Base-by-base conservation (phyloP, 2,797 vertebrate species). In the Propithecus perrieri region DNA sequence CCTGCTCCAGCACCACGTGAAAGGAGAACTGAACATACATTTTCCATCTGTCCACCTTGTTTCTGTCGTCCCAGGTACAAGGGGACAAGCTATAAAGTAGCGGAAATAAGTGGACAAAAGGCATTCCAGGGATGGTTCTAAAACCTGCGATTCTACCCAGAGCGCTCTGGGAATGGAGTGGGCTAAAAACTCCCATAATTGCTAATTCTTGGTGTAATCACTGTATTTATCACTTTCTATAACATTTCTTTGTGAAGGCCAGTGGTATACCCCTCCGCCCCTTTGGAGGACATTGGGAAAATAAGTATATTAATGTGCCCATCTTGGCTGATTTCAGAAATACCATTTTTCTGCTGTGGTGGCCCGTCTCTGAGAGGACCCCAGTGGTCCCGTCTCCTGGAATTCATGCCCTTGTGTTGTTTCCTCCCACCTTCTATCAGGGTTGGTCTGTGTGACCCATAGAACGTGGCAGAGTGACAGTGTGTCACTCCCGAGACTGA, bases 1-100 rank as follows among this genome's bases (percentile, higher is more conserved):
- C 30, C 14, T 22, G 35, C 5, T 22, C n/a, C 50, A 48, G 18
- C 17, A 15, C 41, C 13, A 4, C 0, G 0, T 10, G 10, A n/a
- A 74, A 65, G 1, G 17, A 57, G 74, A 75, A 38, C 22, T 15
- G 43, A 18, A 80, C 65, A 0, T 24, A 4, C 4, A 3, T 4
- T 35, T 91, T 38, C 53, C 35, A 5, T 63, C 38, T 13, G 65
- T 28, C 4, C 59, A 30, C 15, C 78, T 4, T 11, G 0, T 50
- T 38, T 35, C 57, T 57, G 20, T 17, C 17, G 5, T 65, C 80
- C n/a, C 26, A 43, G 67, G 8, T 24, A 17, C 26, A 13, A 11
- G 12, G 61, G 24, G 30, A 48, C n/a, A 50, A 89, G 65, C 6
- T 41, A 33, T 18, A 38, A 38, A 61, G 41, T 5, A 30, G 57